Evolutionary conservation across 2,888 invertebrate genomes (phyloP).

Genomic region (Dioctria linearis): DNA sequence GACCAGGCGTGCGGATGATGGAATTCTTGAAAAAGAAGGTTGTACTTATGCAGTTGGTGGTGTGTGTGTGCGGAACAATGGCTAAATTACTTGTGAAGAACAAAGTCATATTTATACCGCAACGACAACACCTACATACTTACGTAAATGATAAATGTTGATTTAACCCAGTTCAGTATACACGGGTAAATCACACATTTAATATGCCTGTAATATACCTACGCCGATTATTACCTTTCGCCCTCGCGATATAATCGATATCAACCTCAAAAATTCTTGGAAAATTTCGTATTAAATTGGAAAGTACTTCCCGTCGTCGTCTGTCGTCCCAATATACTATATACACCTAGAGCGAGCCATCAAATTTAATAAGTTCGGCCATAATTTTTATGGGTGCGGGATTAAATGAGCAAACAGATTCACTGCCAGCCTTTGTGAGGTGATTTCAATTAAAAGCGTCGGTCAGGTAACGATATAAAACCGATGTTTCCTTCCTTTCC

Average conservation of each 20-base stretch:
- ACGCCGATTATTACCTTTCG: neutral
- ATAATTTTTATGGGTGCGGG: slow-evolving; percentile 31
- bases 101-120: neutral
- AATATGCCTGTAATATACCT: neutral
- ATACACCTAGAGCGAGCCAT: slow-evolving; percentile 15
- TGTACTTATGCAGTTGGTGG: neutral
- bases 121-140: neutral
- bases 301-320: neutral
- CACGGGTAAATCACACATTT: slow-evolving; percentile 9
- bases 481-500: slow-evolving; percentile 7
- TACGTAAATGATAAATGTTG: slow-evolving; percentile 7
- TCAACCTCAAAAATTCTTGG: slow-evolving; percentile 16
- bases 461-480: neutral
- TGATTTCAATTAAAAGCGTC: slow-evolving; percentile 20
- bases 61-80: neutral
- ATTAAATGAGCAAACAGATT: slow-evolving; percentile 31
- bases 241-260: slow-evolving; percentile 2
- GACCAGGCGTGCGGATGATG: neutral
- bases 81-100: neutral
- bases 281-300: slow-evolving; percentile 26
- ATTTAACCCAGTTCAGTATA: slow-evolving; percentile 22
- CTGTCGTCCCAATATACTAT: no score
- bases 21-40: neutral
- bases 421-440: slow-evolving; percentile 23
- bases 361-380: slow-evolving; percentile 36